phyloP scores from a whole-genome alignment of 53 echinoderm and acorn worm species.

The Astropecten irregularis region DNA sequence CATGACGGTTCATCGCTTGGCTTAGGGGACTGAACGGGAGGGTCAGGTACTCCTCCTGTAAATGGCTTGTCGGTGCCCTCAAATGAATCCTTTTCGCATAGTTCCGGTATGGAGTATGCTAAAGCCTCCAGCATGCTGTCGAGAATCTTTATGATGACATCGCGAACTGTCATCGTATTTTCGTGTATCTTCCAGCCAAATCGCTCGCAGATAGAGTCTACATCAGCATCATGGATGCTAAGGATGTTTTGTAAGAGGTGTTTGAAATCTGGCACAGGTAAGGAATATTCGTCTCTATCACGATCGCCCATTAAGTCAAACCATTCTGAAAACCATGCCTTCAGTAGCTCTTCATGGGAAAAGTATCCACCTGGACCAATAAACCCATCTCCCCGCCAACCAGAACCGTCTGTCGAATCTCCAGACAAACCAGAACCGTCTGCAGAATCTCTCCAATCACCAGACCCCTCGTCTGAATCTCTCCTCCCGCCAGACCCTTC shows the following conservation, averaged over 20 bases:
- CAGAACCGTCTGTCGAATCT: no score
- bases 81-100: background rate
- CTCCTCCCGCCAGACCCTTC: no score
- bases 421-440: no score
- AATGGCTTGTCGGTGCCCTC: background rate
- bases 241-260: background rate
- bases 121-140: background rate
- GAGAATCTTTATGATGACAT: background rate
- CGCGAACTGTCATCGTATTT: background rate
- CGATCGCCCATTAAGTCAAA: background rate
- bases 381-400: no score
- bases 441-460: no score
- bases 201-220: background rate
- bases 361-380: no score
- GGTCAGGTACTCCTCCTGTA: background rate
- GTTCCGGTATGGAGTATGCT: background rate
- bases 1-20: background rate
- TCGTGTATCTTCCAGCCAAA: background rate
- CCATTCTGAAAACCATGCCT: background rate
- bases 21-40: background rate
- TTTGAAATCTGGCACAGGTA: background rate
- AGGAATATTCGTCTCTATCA: background rate
- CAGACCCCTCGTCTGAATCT: no score
- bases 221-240: background rate
- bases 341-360: background rate